Evolutionary conservation across 2,888 invertebrate species (phyloP).

Genomic region (Tenthredo notha): DNA sequence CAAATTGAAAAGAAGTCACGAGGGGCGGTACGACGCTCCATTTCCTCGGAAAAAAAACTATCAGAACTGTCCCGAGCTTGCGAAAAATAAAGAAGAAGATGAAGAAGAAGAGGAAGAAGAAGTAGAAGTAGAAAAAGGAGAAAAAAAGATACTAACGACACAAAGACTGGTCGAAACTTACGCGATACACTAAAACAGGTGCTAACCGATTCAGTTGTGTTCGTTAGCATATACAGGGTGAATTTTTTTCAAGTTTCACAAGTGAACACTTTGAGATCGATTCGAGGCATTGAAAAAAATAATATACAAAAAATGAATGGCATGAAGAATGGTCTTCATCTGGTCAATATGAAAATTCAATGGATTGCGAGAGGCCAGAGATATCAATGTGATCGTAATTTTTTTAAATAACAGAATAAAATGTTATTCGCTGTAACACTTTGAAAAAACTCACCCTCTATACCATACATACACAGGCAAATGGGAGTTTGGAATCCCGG

Average conservation of each 20-base stretch:
- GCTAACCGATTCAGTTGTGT: slow-evolving; percentile 29
- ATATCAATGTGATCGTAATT: no score
- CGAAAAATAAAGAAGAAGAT: not conserved
- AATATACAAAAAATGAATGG: no score
- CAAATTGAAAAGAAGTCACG: slow-evolving; percentile 49
- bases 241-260: no score
- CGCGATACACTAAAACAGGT: slow-evolving; percentile 33
- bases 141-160: not conserved
- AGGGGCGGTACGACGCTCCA: slow-evolving; percentile 14
- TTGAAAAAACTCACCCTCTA: not conserved
- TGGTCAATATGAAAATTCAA: no score
- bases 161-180: not conserved
- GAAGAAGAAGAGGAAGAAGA: not conserved
- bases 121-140: not conserved
- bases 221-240: not conserved
- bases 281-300: no score
- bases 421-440: no score
- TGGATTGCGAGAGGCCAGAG: no score
- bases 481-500: slow-evolving; percentile 34
- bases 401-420: no score
- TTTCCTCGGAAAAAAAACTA: not conserved
- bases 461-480: not conserved
- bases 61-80: not conserved
- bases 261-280: no score
- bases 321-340: no score